phyloP scores from a whole-genome alignment of 2,113 vertebrate genomes.

The Brienomyrus brachyistius region DNA sequence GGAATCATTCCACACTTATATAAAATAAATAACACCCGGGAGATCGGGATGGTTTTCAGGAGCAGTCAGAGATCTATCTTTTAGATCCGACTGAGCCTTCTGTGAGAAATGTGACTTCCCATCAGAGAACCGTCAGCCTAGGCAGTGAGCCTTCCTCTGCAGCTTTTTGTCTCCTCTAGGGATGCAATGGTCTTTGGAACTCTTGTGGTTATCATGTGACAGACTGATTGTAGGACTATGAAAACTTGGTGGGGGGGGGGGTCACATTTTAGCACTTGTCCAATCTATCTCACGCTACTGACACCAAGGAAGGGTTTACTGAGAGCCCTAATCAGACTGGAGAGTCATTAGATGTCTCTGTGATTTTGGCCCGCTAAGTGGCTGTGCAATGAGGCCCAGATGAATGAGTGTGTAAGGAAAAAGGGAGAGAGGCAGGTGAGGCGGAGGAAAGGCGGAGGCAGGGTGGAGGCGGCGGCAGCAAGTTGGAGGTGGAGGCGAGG shows the following conservation, averaged over 20 bases:
- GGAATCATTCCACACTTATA: background rate
- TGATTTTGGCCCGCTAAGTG: background rate
- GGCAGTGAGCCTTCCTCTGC: background rate
- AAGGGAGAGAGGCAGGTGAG: background rate
- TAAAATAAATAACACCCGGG: background rate
- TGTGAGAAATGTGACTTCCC: background rate
- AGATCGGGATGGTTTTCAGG: background rate
- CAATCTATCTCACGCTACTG: background rate
- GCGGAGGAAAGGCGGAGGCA: background rate
- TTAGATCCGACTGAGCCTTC: background rate
- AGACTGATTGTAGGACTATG: background rate
- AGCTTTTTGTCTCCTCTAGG: background rate
- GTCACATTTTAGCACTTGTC: background rate
- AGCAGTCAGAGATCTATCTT: background rate
- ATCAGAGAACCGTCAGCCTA: background rate
- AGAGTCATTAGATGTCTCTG: slow-evolving; percentile 9
- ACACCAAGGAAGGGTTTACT: background rate
- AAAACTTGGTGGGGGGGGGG: background rate
- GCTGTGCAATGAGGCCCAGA: background rate
- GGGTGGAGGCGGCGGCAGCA: no score
- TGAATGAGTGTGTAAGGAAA: background rate
- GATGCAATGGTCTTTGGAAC: background rate
- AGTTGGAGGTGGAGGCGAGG: no score
- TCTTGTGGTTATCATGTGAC: background rate
- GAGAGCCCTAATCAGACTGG: background rate